These are phyloP conservation scores for Asteroscopus sphinx DNA, from an alignment of 2,888 invertebrate species.

Conservation along the genomic window DNA sequence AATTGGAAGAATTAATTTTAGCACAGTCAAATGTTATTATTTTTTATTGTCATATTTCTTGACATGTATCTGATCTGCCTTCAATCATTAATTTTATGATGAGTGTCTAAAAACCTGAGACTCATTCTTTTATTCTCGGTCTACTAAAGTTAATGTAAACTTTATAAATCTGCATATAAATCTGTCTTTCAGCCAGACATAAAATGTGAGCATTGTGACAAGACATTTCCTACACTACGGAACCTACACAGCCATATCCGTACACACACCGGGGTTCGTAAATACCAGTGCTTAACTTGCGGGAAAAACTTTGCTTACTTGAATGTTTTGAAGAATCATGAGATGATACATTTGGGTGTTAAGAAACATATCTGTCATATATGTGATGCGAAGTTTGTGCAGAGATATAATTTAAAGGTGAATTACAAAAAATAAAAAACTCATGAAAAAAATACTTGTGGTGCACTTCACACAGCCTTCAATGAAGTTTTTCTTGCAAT, in stretches of 20 bases:
- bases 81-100: too few relatives aligned
- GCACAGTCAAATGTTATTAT: not conserved
- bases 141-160: not conserved
- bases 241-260: constrained; percentile 91
- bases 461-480: too few relatives aligned
- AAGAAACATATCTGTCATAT: constrained; percentile 92
- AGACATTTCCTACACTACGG: constrained; percentile 88
- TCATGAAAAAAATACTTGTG: too few relatives aligned
- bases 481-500: too few relatives aligned
- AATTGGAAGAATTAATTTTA: constrained; percentile 13
- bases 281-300: constrained; percentile 90
- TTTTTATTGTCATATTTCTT: too few relatives aligned
- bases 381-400: constrained; percentile 90
- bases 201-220: constrained; percentile 83
- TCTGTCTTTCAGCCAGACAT: constrained; percentile 81
- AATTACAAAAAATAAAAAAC: constrained; percentile 20
- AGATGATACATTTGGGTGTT: constrained; percentile 92
- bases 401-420: constrained; percentile 85
- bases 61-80: too few relatives aligned
- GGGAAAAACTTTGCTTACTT: constrained; percentile 92
- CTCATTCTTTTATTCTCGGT: not conserved
- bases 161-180: not conserved
- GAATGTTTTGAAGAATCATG: constrained; percentile 92
- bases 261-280: constrained; percentile 90
- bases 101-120: not conserved